Percentiles rank a stretch among this genome's conserved stretches.
Evolutionary conservation across 2,888 invertebrate genomes (phyloP).

Genomic region (Linyphia triangularis): DNA sequence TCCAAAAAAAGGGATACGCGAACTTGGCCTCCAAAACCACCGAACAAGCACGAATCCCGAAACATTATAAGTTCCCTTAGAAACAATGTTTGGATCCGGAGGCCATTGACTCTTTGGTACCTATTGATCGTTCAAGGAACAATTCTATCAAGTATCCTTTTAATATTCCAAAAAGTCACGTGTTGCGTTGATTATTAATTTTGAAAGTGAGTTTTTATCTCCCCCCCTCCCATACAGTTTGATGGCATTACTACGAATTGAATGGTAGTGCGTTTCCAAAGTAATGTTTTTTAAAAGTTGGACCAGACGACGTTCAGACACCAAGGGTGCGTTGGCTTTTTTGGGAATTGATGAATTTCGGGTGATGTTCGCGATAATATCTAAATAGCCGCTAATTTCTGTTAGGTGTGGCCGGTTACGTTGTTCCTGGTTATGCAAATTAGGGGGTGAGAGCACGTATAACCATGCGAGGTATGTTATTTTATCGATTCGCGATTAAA

Average conservation of each 20-base stretch:
- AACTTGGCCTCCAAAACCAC: constrained; percentile 68
- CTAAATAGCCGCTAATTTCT: background rate
- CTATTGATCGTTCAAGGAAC: constrained; percentile 44
- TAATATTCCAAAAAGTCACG: constrained; percentile 55
- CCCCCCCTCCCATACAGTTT: background rate
- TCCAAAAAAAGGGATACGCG: constrained; percentile 24
- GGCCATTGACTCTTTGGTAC: constrained; percentile 52
- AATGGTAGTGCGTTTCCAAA: background rate
- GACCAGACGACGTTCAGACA: background rate
- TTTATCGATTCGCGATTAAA: background rate
- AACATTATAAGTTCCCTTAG: constrained; percentile 54
- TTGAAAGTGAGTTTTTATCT: background rate
- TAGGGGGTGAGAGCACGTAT: background rate
- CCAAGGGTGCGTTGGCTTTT: constrained; percentile 19
- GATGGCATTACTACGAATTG: constrained; percentile 32
- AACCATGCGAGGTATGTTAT: background rate
- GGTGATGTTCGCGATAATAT: background rate
- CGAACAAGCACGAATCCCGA: background rate
- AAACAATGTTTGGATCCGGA: constrained; percentile 59
- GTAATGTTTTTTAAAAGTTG: background rate
- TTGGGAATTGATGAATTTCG: background rate
- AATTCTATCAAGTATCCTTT: constrained; percentile 28
- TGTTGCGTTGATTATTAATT: constrained; percentile 69
- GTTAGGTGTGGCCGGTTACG: constrained; percentile 23
- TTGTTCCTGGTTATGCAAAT: background rate